Percentiles rank a stretch among this genome's conserved stretches.
phyloP scores from a whole-genome alignment of 2,797 vertebrate species.

The Peromyscus melanophrys region DNA sequence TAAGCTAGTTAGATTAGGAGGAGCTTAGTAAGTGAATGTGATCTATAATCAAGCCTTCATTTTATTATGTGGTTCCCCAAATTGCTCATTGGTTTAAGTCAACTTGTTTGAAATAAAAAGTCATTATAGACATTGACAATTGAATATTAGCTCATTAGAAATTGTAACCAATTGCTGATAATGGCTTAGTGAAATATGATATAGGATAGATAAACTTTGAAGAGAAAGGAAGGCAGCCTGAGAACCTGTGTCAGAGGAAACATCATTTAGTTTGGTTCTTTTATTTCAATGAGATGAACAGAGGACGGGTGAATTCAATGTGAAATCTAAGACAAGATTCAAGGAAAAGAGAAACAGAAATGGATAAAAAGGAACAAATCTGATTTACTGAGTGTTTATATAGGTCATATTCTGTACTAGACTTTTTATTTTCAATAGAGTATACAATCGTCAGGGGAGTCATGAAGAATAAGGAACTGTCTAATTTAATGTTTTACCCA shows the following conservation, averaged over 20 bases:
- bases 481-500: conserved; percentile 34
- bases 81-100: conserved; percentile 16
- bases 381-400: not conserved
- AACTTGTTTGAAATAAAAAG: conserved; percentile 26
- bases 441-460: not conserved
- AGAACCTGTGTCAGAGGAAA: not conserved
- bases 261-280: not conserved
- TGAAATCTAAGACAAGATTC: not conserved
- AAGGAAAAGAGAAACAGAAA: not conserved
- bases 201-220: not conserved
- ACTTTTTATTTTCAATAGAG: not conserved
- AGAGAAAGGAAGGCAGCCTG: not conserved
- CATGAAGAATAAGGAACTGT: not conserved
- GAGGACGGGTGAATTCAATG: not conserved
- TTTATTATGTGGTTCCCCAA: not conserved
- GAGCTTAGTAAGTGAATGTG: not conserved
- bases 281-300: not conserved
- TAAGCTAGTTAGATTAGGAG: not conserved
- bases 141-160: conserved; percentile 9
- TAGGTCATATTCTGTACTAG: not conserved
- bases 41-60: not conserved
- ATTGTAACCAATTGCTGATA: not conserved
- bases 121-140: not conserved
- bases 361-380: not conserved
- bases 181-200: not conserved